Evolutionary conservation across 2,113 vertebrate genomes (phyloP), one percentile per base, ranked within the genome.

Genomic region (Scortum barcoo): DNA sequence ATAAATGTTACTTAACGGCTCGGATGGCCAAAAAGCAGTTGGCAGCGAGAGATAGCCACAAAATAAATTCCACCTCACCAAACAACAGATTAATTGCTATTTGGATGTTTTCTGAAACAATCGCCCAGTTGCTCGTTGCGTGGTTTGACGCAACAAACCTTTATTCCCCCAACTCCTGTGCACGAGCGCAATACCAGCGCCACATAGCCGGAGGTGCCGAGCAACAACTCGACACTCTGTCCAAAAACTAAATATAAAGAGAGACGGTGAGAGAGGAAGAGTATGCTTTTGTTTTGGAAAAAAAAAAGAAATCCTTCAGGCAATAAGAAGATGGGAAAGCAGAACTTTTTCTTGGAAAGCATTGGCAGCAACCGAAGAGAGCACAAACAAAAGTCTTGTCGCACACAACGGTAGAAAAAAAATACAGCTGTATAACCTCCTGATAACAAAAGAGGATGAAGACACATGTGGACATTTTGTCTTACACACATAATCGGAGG

Each of bases 301-400:
- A 46, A 61, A 67, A 46, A 48, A 67, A 46, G 42, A 56, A 82
- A 68, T 79, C 83, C 88, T 91, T 58, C 44, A 86, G 91, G 90
- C 82, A 66, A 56, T 50, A 22, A 62, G 46, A 78, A 76, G 40
- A 83, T 56, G 50, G 84, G 50, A 48, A 76, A 58, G 65, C 20
- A 72, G 75, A 90, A 88, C 66, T 90, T 87, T 87, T 90, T 89
- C 86, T 77, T 90, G 75, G 78, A 90, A 85, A 91, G 78, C 73
- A 80, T 63, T 46, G 53, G n/a, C 57, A 62, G 40, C 46, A 62
- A 63, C 44, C 28, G 50, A 7, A 24, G 33, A 44, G 44, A 24
- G 61, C 22, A 54, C 53, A 84, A 56, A 71, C 50, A 22, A 53
- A 53, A 74, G 28, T 40, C 26, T 56, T 66, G 16, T 54, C 14